A percentile compares a stretch with the other conserved stretches of the same genome.
Evolutionary conservation across 1,140 invertebrate genomes (phyloP).

Genomic region (Drosophila takahashii): DNA sequence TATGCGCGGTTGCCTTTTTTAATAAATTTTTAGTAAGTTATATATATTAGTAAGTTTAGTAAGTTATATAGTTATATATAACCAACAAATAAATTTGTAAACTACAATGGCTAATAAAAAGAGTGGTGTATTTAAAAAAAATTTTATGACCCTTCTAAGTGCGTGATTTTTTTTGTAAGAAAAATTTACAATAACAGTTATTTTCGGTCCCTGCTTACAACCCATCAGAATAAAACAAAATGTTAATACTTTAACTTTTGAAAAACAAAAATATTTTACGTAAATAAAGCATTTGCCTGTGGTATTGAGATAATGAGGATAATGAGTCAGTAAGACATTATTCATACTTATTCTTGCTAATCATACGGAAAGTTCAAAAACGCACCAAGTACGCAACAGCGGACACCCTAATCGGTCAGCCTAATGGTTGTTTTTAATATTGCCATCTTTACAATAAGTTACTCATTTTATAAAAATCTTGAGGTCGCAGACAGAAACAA

Average conservation of each 20-base stretch:
- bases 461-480: not conserved
- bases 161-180: no score
- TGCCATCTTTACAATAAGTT: not conserved
- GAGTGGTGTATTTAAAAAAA: no score
- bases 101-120: no score
- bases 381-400: not conserved
- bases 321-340: conserved; percentile 1
- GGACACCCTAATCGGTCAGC: not conserved
- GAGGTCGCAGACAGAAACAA: not conserved
- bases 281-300: not conserved
- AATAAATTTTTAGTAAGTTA: no score
- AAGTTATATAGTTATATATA: no score
- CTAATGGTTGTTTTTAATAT: not conserved
- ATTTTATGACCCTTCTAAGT: no score
- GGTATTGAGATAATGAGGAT: not conserved
- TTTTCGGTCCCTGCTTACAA: no score
- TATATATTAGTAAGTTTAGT: no score
- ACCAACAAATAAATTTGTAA: no score
- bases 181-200: no score
- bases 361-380: not conserved
- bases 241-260: not conserved
- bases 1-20: no score
- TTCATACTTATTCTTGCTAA: not conserved
- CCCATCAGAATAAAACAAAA: no score
- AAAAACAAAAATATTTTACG: not conserved